Evolutionary conservation across 1,140 invertebrate genomes (phyloP).

Genomic region (Drosophila tristis): DNA sequence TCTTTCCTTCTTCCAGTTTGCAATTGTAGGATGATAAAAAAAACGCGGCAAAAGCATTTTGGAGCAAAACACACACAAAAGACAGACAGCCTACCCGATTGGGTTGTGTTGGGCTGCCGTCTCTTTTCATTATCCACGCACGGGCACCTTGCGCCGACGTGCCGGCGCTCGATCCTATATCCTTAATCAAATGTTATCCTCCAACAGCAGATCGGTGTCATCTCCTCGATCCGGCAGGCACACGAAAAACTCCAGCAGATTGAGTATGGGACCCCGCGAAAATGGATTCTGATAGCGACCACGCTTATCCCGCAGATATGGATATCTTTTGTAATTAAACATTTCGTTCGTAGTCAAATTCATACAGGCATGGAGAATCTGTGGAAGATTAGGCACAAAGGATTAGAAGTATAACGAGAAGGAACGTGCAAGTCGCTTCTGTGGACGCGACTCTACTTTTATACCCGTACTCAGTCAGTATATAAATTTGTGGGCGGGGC

Average conservation of each 20-base stretch:
- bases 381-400: slow-evolving; percentile 34
- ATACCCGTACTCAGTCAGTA: too few relatives aligned
- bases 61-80: slow-evolving; percentile 48
- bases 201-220: slow-evolving; percentile 89
- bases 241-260: slow-evolving; percentile 95
- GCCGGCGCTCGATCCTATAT: slow-evolving; percentile 75
- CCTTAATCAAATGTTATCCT: slow-evolving; percentile 87
- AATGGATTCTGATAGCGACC: slow-evolving; percentile 96
- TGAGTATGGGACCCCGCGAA: slow-evolving; percentile 92
- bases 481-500: too few relatives aligned
- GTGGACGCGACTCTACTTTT: too few relatives aligned
- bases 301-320: slow-evolving; percentile 93
- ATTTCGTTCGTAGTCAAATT: slow-evolving; percentile 97
- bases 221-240: slow-evolving; percentile 90
- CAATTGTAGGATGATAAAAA: neutral
- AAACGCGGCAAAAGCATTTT: slow-evolving; percentile 39
- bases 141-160: slow-evolving; percentile 71
- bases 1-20: neutral
- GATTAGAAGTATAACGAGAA: slow-evolving; percentile 34
- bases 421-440: too few relatives aligned
- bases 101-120: slow-evolving; percentile 37
- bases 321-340: slow-evolving; percentile 96
- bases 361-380: slow-evolving; percentile 94
- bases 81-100: slow-evolving; percentile 42
- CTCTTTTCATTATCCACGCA: slow-evolving; percentile 76